A percentile compares a stretch with the other conserved stretches of the same genome.
Conservation (phyloP, 2,888 invertebrate species). For the Dyspetes luteomarginatus region DNA sequence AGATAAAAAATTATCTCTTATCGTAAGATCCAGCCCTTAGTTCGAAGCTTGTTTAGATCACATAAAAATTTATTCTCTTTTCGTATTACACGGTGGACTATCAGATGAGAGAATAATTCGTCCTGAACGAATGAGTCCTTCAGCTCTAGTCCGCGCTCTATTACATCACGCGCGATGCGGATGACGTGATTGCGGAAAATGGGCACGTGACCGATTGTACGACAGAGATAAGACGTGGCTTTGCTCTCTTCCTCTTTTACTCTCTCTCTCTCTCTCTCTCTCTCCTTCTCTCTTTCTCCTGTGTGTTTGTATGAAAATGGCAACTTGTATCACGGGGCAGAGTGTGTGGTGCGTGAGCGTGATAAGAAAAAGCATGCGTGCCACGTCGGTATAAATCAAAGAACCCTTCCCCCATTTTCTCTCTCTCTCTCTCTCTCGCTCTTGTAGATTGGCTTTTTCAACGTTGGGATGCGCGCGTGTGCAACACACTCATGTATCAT, state of each 20-base stretch:
- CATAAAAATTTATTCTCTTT: too few relatives aligned
- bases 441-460: constrained; percentile 51
- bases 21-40: too few relatives aligned
- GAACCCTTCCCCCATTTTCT: constrained; percentile 16
- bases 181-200: constrained; percentile 65
- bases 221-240: constrained; percentile 67
- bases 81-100: neutral
- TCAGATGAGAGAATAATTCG: constrained; percentile 34
- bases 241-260: neutral
- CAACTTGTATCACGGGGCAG: constrained; percentile 60
- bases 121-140: constrained; percentile 34
- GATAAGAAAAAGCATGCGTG: constrained; percentile 76
- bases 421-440: constrained; percentile 21
- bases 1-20: too few relatives aligned
- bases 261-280: neutral
- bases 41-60: too few relatives aligned
- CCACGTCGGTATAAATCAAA: constrained; percentile 74
- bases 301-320: constrained; percentile 21
- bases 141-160: constrained; percentile 9
- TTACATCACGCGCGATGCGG: constrained; percentile 33
- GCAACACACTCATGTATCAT: too few relatives aligned
- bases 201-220: constrained; percentile 71
- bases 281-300: neutral
- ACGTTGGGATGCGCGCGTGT: constrained; percentile 47
- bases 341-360: constrained; percentile 62